Evolutionary conservation across 2,113 vertebrate genomes (phyloP).

Genomic region (Heptranchias perlo): DNA sequence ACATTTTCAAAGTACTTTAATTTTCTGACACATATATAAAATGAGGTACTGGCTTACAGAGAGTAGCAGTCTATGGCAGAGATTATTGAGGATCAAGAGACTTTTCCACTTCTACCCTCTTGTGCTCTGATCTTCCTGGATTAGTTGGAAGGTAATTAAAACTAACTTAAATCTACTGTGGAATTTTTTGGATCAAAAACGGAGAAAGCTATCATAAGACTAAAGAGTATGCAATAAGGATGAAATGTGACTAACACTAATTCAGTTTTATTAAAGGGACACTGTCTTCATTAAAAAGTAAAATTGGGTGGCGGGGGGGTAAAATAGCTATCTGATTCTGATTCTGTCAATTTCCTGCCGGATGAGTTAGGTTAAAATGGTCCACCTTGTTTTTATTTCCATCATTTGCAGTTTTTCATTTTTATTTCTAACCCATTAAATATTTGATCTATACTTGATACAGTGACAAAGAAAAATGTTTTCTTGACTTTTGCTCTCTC

Average conservation of each 20-base stretch:
- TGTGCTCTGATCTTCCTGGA: background rate
- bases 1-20: background rate
- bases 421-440: background rate
- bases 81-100: background rate
- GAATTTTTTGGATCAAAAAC: background rate
- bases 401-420: background rate
- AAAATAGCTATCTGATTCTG: background rate
- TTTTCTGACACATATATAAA: background rate
- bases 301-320: background rate
- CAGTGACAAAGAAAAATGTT: background rate
- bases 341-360: background rate
- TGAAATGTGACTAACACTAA: background rate
- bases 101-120: background rate
- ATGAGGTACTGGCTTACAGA: background rate
- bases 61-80: background rate
- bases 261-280: background rate
- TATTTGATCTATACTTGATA: background rate
- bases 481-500: background rate
- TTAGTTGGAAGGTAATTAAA: conserved; percentile 23
- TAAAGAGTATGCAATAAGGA: background rate
- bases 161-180: background rate
- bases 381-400: background rate
- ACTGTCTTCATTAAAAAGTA: background rate
- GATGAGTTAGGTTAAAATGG: background rate
- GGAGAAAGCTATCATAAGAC: background rate